Conservation (phyloP, 2,113 vertebrate genomes). For the Phainopepla nitens region DNA sequence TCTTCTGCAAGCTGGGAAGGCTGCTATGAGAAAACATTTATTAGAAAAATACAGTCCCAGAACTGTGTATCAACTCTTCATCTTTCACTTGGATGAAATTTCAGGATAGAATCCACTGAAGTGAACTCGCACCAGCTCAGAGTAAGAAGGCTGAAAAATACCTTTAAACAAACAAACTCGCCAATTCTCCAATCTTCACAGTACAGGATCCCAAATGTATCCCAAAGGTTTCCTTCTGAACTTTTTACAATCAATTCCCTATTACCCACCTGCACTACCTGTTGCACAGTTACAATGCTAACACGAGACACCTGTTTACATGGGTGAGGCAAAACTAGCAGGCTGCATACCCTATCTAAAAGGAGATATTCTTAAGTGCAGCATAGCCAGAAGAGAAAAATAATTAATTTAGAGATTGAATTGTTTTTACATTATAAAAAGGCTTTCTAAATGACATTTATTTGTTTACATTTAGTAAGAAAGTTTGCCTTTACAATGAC, state of each 20-base stretch:
- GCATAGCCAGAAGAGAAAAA: not conserved
- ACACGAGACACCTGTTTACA: not conserved
- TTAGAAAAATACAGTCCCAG: not conserved
- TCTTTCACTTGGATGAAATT: not conserved
- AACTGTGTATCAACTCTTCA: not conserved
- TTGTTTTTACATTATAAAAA: not conserved
- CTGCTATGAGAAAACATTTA: not conserved
- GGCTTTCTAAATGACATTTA: not conserved
- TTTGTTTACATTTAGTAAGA: not conserved
- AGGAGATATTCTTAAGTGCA: not conserved
- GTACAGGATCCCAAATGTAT: not conserved
- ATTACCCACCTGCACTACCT: not conserved
- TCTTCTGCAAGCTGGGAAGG: not conserved
- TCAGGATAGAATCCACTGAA: not conserved
- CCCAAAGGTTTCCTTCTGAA: not conserved
- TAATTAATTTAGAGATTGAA: not conserved
- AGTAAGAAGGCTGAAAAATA: not conserved
- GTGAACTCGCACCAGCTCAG: not conserved
- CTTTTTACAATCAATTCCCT: not conserved
- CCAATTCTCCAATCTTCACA: not conserved
- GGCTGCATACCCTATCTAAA: not conserved
- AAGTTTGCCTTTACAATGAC: not conserved
- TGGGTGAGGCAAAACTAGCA: not conserved
- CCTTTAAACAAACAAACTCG: not conserved
- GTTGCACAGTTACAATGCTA: not conserved